Conservation (phyloP, 2,113 vertebrate genomes). For the Oryzias melastigma region DNA sequence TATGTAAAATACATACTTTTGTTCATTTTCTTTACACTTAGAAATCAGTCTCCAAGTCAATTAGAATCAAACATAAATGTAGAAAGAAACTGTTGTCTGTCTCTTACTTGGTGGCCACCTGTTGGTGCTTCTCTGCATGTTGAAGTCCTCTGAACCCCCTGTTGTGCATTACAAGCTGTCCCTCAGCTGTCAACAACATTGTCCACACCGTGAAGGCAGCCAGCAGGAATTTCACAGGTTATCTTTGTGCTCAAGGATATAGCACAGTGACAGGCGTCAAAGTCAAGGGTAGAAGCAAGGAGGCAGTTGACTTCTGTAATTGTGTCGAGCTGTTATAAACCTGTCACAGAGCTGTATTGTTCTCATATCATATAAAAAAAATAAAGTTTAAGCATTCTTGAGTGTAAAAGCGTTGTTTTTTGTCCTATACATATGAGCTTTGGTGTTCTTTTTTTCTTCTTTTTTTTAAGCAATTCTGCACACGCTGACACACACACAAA, state of each 20-base stretch:
- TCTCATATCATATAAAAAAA: background rate
- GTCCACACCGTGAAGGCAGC: slow-evolving; percentile 13
- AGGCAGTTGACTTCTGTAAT: background rate
- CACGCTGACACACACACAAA: too few species aligned
- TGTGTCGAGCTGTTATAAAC: background rate
- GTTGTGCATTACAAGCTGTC: slow-evolving; percentile 35
- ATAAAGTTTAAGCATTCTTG: background rate
- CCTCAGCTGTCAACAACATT: slow-evolving; percentile 23
- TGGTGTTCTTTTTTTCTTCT: too few species aligned
- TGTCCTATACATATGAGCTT: too few species aligned
- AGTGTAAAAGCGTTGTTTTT: too few species aligned
- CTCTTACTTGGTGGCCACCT: slow-evolving; percentile 12
- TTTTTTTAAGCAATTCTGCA: too few species aligned
- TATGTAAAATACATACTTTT: too few species aligned
- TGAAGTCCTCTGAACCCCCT: background rate
- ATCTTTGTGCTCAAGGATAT: slow-evolving; percentile 54
- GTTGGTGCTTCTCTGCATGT: slow-evolving; percentile 25
- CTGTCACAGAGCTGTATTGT: too few species aligned
- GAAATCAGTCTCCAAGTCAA: too few species aligned
- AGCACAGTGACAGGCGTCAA: slow-evolving; percentile 9
- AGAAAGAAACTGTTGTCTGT: background rate
- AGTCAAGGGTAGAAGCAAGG: slow-evolving; percentile 12
- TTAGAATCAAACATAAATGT: background rate
- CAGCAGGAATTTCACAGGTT: slow-evolving; percentile 59
- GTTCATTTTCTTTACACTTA: too few species aligned